Evolutionary conservation across 2,888 invertebrate species (phyloP).

Genomic region (Diarsia mendica): DNA sequence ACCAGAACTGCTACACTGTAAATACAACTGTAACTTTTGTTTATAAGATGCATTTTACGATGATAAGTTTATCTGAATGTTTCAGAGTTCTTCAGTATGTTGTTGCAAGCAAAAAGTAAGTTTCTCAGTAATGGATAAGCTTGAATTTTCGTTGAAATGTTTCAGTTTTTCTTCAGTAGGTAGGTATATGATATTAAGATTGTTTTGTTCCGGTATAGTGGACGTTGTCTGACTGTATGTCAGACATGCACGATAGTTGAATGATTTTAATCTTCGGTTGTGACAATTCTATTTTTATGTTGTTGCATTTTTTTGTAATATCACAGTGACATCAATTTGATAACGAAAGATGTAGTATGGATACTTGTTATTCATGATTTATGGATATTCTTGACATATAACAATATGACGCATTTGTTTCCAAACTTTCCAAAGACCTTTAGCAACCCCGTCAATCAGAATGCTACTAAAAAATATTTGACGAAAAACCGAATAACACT

Average conservation of each 20-base stretch:
- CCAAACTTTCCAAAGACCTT: too few relatives aligned
- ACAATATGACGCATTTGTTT: background rate
- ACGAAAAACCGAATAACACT: background rate
- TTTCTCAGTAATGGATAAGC: background rate
- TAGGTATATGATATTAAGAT: constrained; percentile 58
- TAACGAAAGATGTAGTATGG: background rate
- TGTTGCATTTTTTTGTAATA: background rate
- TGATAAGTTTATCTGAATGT: background rate
- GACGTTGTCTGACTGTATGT: constrained; percentile 26
- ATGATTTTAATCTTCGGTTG: constrained; percentile 23
- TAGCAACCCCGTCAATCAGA: too few relatives aligned
- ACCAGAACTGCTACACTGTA: background rate
- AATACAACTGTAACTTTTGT: constrained; percentile 2
- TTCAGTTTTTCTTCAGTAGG: constrained; percentile 10
- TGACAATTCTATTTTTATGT: constrained; percentile 32
- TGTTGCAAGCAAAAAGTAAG: background rate
- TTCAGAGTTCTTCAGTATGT: constrained; percentile 14
- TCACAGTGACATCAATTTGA: constrained; percentile 11
- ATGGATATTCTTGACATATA: background rate
- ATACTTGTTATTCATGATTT: constrained; percentile 11
- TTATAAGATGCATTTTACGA: constrained; percentile 5
- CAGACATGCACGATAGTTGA: constrained; percentile 5
- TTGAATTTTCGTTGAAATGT: background rate
- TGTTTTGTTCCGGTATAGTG: constrained; percentile 25
- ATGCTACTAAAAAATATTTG: background rate